Percentiles rank a stretch among this genome's conserved stretches.
Evolutionary conservation across 2,797 vertebrate species (phyloP).

Genomic region (Arctocebus calabarensis): DNA sequence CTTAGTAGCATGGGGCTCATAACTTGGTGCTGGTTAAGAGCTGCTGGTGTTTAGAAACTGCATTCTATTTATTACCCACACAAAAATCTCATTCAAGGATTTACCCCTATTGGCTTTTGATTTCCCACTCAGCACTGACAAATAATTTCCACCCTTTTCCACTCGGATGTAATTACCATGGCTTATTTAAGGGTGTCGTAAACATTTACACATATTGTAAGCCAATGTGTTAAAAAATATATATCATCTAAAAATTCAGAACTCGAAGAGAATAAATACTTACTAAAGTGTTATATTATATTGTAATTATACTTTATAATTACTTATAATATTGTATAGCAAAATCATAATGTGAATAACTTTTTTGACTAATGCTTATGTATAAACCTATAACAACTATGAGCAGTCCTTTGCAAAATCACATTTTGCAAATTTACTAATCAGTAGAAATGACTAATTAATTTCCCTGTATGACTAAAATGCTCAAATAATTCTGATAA

Average conservation of each 20-base stretch:
- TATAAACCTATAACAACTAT: neutral
- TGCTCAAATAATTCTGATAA: slow-evolving; percentile 27
- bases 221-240: neutral
- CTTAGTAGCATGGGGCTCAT: neutral
- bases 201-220: slow-evolving; percentile 36
- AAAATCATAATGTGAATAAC: neutral
- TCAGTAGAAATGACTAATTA: neutral
- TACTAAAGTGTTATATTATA: neutral
- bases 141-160: slow-evolving; percentile 62
- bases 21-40: slow-evolving; percentile 4
- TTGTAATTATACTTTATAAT: neutral
- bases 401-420: neutral
- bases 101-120: slow-evolving; percentile 46
- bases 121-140: slow-evolving; percentile 49
- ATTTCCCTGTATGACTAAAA: neutral
- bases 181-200: slow-evolving; percentile 23
- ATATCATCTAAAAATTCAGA: neutral
- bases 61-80: neutral
- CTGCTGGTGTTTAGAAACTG: slow-evolving; percentile 23
- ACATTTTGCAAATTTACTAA: neutral
- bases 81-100: slow-evolving; percentile 6
- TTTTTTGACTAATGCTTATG: neutral
- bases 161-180: neutral
- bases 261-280: neutral
- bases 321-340: neutral